Evolutionary conservation across 2,888 invertebrate genomes (phyloP), one percentile per base, ranked within the genome.

Genomic region (Archips xylosteana): DNA sequence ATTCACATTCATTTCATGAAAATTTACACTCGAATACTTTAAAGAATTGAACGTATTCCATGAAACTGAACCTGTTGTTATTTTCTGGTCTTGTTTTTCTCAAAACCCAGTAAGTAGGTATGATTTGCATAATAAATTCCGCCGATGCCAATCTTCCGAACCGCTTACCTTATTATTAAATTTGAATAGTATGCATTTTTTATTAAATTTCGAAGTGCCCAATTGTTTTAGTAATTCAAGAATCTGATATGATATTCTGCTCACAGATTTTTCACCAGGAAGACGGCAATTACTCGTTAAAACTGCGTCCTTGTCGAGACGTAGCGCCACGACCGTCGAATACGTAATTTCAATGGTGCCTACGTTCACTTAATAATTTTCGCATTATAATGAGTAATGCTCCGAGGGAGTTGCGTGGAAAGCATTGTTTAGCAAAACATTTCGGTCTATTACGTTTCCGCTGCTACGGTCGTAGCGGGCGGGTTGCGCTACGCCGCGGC

Each of bases 301-400:
- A 83, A 80, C 78, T 80, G 76, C 80, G 79, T 78, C 78, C 79
- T 76, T 74, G 75, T 64, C 75, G 75, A 77, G 75, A 75, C 83
- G 76, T 77, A 77, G 77, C 79, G 80, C 80, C 82, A 84, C 86
- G 81, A 79, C 79, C 74, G 75, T 66, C 79, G 90, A 91, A 89
- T 90, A 84, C 79, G 79, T 85, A 87, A 89, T 88, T 84, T 83
- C 76, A 83, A 84, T 82, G 36, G 66, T 39, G 60, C 70, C 68
- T 69, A n/a, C 60, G 60, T 74, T 79, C 76, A 77, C 73, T 79
- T 80, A 78, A 80, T 81, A 79, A 70, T 76, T 70, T 65, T 76
- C 75, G 75, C 64, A 78, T 72, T 71, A 67, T 70, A 74, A 76
- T 77, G 75, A 76, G 36, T 74, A 72, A 51, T 57, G 64, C 49